Evolutionary conservation across 37 sponge, comb jelly and placozoan genomes (phyloP), one percentile per base, ranked within the genome.

Genomic region (Spongilla lacustris): DNA sequence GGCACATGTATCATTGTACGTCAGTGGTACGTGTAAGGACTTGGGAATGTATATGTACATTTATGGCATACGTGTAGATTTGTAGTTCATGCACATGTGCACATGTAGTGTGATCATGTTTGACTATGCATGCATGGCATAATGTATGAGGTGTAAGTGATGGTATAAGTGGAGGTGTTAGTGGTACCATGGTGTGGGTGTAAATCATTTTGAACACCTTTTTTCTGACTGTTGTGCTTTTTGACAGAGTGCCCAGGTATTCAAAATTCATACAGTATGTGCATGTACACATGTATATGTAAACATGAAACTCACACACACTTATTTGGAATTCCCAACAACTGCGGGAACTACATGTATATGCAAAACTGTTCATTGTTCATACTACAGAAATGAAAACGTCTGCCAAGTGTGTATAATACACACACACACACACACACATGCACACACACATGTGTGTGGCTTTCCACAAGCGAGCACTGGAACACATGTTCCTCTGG

Each of bases 161-260:
- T n/a, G n/a, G 58, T 83, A 58, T 49, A 19, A 14, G 67, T 73
- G 48, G 2, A 37, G 35, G 74, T 72, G 83, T 72, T 19, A 73
- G 50, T 73, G 58, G 37, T 70, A 38, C 33, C 22, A n/a, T 81
- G 41, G 82, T 81, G 38, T n/a, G n/a, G n/a, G n/a, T n/a, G n/a
- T n/a, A n/a, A n/a, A n/a, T n/a, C n/a, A n/a, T n/a, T n/a, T n/a
- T n/a, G n/a, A n/a, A n/a, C n/a, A n/a, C n/a, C n/a, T n/a, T n/a
- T n/a, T n/a, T n/a, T n/a, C n/a, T n/a, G n/a, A n/a, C n/a, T n/a
- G n/a, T n/a, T 32, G 38, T 81, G 82, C 69, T 4, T 71, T 9
- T 4, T 36, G 38, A 24, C 0, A 9, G 71, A 10, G 71, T 29
- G 26, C 5, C 8, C 9, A 5, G 3, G 26, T 69, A 69, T 69